Conservation (phyloP, 2,888 invertebrate species). For the Monopis laevigella region DNA sequence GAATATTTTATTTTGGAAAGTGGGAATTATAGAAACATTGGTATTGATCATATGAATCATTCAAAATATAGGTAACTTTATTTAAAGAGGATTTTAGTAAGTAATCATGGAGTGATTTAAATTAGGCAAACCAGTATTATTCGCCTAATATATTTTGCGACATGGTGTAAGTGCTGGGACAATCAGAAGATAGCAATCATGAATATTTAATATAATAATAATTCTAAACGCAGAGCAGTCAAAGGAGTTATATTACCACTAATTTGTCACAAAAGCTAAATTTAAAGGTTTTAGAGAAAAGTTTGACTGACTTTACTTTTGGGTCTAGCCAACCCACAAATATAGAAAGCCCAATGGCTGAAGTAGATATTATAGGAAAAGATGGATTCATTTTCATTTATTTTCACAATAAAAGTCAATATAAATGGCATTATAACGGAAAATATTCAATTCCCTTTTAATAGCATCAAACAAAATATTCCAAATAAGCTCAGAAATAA, state of each 20-base stretch:
- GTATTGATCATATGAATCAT: no score
- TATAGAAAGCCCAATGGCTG: conserved; percentile 3
- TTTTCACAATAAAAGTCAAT: conserved; percentile 9
- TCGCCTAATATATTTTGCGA: no score
- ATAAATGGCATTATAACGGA: conserved; percentile 4
- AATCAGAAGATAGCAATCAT: conserved; percentile 3
- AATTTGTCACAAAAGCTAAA: neutral
- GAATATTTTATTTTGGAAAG: no score
- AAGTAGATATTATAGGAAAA: neutral
- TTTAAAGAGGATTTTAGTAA: no score
- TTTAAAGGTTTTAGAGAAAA: conserved; percentile 2
- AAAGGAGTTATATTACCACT: no score
- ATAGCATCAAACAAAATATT: no score
- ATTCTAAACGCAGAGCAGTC: neutral
- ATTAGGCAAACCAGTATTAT: no score
- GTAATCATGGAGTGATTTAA: no score
- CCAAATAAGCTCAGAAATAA: no score
- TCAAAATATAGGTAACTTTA: no score
- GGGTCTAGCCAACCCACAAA: neutral
- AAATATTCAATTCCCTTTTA: neutral
- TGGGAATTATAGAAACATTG: no score
- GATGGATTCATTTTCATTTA: neutral
- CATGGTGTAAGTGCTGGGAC: no score
- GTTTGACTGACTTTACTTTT: neutral
- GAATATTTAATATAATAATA: neutral